These are phyloP conservation scores for Eublepharis macularius DNA, from an alignment of 2,113 vertebrate species.

Conservation along the genomic window DNA sequence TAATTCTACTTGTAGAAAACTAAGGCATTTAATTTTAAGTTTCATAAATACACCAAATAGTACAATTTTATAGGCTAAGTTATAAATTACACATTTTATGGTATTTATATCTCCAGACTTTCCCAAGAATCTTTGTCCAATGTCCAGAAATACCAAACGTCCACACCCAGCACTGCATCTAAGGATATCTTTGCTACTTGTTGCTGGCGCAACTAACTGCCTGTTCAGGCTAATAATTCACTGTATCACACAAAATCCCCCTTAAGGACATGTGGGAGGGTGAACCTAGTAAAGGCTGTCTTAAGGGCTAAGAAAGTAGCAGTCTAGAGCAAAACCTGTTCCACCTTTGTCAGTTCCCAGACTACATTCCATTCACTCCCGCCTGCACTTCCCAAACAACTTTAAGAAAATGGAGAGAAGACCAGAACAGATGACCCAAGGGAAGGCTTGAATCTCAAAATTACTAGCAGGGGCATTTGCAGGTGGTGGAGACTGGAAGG, in stretches of 20 bases:
- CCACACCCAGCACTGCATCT: not conserved
- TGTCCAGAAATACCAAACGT: not conserved
- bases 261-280: not conserved
- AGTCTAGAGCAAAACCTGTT: not conserved
- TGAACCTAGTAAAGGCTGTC: not conserved
- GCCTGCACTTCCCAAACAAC: not conserved
- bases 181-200: not conserved
- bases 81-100: no score
- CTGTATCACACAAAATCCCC: not conserved
- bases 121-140: not conserved
- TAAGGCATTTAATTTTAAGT: no score
- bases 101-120: no score
- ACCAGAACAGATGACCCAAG: not conserved
- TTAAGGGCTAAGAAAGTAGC: not conserved
- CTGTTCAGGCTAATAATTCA: not conserved
- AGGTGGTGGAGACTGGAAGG: not conserved
- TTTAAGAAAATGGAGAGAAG: not conserved
- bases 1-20: no score
- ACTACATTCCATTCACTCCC: not conserved
- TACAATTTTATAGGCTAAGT: no score
- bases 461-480: not conserved
- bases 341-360: not conserved
- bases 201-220: no score
- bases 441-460: not conserved
- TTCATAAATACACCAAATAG: no score